These are phyloP conservation scores for Cynopterus brachyotis DNA, from an alignment of 2,113 vertebrate species.

Conservation along the genomic window DNA sequence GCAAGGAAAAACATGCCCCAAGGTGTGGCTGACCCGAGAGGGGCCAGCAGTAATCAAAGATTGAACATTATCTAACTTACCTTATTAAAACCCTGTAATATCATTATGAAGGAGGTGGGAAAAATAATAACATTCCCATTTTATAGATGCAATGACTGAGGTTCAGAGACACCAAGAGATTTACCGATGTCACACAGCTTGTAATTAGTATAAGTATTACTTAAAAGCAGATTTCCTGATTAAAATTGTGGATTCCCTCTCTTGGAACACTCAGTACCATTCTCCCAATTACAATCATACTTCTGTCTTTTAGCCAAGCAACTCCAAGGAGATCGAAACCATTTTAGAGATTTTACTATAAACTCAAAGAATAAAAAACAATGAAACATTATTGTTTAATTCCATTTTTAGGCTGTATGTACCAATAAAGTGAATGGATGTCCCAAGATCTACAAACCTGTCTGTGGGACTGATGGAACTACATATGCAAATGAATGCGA, in stretches of 20 bases:
- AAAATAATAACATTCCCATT: background rate
- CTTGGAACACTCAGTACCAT: too few species aligned
- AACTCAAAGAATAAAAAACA: background rate
- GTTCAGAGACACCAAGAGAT: background rate
- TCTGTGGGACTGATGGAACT: constrained; percentile 67
- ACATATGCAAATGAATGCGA: constrained; percentile 54
- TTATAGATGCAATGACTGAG: background rate
- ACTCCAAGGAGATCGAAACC: background rate
- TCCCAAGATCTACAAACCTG: constrained; percentile 38
- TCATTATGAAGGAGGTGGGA: too few species aligned
- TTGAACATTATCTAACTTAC: background rate
- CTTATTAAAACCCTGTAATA: background rate
- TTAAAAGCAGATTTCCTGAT: background rate
- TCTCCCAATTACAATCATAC: background rate
- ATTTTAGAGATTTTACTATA: background rate
- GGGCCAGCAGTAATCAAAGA: background rate
- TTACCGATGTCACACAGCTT: background rate
- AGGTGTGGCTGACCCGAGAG: background rate
- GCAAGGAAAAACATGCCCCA: background rate
- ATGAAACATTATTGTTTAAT: background rate
- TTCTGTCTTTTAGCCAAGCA: background rate
- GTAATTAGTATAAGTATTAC: background rate
- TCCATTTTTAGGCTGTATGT: constrained; percentile 55
- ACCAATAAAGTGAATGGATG: background rate
- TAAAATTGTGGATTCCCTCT: background rate